A percentile compares a stretch with the other conserved stretches of the same genome.
Evolutionary conservation across 2,797 vertebrate species (phyloP).

Genomic region (Botia almorhae): DNA sequence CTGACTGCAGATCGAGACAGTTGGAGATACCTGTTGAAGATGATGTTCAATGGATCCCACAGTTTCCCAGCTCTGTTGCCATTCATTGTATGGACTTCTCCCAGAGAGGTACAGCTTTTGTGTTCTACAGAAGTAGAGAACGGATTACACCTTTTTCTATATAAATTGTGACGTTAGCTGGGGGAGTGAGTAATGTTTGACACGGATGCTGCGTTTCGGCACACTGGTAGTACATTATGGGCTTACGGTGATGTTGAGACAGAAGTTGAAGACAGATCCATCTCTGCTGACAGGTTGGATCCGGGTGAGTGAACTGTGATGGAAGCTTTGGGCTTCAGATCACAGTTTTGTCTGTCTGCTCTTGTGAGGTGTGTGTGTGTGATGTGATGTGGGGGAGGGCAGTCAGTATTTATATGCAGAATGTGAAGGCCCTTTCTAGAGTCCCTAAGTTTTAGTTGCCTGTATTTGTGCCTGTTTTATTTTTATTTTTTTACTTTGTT

Average conservation of each 20-base stretch:
- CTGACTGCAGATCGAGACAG: background rate
- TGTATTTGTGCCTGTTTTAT: background rate
- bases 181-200: slow-evolving; percentile 51
- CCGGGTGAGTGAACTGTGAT: slow-evolving; percentile 64
- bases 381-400: background rate
- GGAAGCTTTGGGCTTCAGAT: slow-evolving; percentile 46
- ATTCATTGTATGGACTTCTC: background rate
- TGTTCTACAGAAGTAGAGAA: background rate
- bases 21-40: slow-evolving; percentile 9
- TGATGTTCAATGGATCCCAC: slow-evolving; percentile 16
- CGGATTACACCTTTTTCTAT: slow-evolving; percentile 37
- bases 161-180: slow-evolving; percentile 45
- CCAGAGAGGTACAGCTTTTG: slow-evolving; percentile 8
- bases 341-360: slow-evolving; percentile 60
- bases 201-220: slow-evolving; percentile 54
- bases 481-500: slow-evolving; percentile 31
- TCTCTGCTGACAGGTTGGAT: slow-evolving; percentile 64
- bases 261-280: slow-evolving; percentile 62
- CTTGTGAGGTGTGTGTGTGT: background rate
- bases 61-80: slow-evolving; percentile 24
- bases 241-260: slow-evolving; percentile 53
- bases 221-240: slow-evolving; percentile 53
- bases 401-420: slow-evolving; percentile 28
- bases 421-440: background rate
- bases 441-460: background rate